Percentiles rank a stretch among this genome's conserved stretches.
These are phyloP conservation scores for Protosalanx chinensis DNA, from an alignment of 2,797 vertebrate genomes.

Conservation along the genomic window DNA sequence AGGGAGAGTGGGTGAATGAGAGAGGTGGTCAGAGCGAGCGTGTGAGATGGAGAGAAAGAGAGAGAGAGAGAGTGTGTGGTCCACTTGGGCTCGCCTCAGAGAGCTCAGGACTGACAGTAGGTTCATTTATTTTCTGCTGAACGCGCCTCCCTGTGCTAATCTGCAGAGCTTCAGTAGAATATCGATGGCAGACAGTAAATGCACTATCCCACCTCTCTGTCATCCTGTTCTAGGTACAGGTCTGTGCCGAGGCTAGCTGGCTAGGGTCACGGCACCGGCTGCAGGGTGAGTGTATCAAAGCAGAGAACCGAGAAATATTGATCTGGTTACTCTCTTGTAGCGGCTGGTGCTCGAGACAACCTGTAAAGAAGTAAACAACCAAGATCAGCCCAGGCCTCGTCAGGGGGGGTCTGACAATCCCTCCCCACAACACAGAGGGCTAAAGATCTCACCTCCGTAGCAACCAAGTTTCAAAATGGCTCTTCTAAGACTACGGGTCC, in stretches of 20 bases:
- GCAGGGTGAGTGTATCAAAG: constrained; percentile 18
- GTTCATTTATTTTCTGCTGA: not conserved
- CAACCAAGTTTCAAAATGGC: not conserved
- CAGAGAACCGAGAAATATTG: constrained; percentile 27
- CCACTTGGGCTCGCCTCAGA: constrained; percentile 3
- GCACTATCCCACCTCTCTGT: not conserved
- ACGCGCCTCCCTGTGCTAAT: not conserved
- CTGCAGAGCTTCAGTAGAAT: not conserved
- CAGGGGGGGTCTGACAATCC: not conserved
- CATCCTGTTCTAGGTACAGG: not conserved
- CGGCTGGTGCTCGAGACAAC: constrained; percentile 23
- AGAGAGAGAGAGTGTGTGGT: constrained; percentile 24
- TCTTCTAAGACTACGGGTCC: not conserved
- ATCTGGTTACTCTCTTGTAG: constrained; percentile 28
- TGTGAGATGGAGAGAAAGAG: constrained; percentile 29
- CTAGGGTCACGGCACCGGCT: not conserved
- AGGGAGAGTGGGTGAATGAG: constrained; percentile 48
- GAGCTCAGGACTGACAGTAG: not conserved
- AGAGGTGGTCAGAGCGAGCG: constrained; percentile 9
- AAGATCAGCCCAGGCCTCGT: constrained; percentile 9
- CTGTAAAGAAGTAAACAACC: constrained; percentile 32
- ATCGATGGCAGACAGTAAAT: not conserved
- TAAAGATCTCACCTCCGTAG: constrained; percentile 1
- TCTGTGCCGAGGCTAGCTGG: not conserved
- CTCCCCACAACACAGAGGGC: constrained; percentile 8